Base-by-base conservation (phyloP, 2,113 vertebrate species). In the Channa argus region DNA sequence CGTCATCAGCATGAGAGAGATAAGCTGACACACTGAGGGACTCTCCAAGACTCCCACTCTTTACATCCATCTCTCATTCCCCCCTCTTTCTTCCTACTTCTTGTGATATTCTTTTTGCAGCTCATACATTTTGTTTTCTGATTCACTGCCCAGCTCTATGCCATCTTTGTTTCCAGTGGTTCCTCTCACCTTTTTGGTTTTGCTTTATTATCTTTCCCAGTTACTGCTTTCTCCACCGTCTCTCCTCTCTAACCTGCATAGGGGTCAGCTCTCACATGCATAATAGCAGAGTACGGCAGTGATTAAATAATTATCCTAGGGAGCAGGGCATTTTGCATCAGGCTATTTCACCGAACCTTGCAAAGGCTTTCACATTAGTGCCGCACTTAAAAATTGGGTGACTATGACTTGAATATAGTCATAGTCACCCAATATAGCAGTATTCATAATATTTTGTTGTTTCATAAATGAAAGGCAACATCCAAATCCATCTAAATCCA, bases 1-100 rank as follows among this genome's bases (percentile, higher is more conserved):
- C 92, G 86, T 77, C 88, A 88, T 85, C 88, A 87, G 74, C 77
- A 89, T 86, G 82, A 86, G 89, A 80, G 86, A 68, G 77, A 93
- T 89, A 90, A 88, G 85, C 85, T 87, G 87, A 88, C 85, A 64
- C 82, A 88, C 82, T 55, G 84, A 89, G 87, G 86, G 89, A 90
- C 86, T 84, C 81, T 80, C 74, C 53, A 67, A 74, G 71, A 88
- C 86, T 91, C 89, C 91, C 82, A 88, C 88, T 85, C 77, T 51
- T 75, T 64, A 54, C 71, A 85, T 86, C 77, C 52, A 73, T 63
- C 72, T 79, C 79, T 79, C 64, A 75, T 68, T 83, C 82, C 74
- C 63, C 77, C 65, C 62, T 72, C 4, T 24, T 24, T 24, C 71
- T 78, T 74, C 74, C 46, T 56, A 54, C 61, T 49, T 80, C 62